These are phyloP conservation scores for Acrobasis repandana DNA, from an alignment of 2,888 invertebrate genomes.

Conservation along the genomic window DNA sequence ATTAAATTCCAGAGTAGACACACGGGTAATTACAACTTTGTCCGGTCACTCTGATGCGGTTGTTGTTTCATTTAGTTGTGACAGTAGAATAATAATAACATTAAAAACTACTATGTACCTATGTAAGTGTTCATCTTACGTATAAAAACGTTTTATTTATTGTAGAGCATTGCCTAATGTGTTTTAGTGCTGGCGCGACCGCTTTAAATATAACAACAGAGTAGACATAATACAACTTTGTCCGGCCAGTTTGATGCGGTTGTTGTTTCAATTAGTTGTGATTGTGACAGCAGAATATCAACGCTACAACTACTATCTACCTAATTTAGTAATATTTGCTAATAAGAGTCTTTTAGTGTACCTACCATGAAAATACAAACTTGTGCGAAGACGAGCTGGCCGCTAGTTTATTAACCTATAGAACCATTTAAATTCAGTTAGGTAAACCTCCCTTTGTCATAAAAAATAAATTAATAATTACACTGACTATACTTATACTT, in stretches of 20 bases:
- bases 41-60: constrained; percentile 1
- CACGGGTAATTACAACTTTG: constrained; percentile 23
- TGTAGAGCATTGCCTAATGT: no score
- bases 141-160: background rate
- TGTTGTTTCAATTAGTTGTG: background rate
- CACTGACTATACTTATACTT: no score
- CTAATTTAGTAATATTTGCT: background rate
- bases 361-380: no score
- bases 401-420: no score
- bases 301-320: background rate
- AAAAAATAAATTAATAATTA: no score
- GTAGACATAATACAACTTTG: constrained; percentile 22
- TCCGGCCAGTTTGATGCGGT: constrained; percentile 1
- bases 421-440: no score
- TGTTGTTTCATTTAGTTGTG: constrained; percentile 5
- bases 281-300: background rate
- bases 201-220: constrained; percentile 25
- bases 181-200: background rate
- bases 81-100: background rate
- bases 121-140: background rate
- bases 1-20: constrained; percentile 25
- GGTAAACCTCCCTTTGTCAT: no score
- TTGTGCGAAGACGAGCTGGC: no score
- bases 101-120: no score
- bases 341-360: no score